Conservation (phyloP, 1,140 invertebrate species). For the Euwallacea similis region DNA sequence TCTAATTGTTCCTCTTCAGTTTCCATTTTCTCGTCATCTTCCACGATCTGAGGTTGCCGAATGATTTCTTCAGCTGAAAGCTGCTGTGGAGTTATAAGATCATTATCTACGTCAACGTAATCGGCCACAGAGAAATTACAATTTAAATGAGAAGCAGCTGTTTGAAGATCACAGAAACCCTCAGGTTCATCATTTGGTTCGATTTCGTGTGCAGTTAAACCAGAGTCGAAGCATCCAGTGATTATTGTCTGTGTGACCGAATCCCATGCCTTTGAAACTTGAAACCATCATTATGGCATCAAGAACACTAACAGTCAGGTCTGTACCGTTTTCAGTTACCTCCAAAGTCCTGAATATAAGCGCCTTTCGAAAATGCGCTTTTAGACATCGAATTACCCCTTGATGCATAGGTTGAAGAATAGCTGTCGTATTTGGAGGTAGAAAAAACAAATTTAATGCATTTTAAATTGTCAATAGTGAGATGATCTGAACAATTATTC, state of each 20-base stretch:
- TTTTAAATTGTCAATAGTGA: too few species aligned
- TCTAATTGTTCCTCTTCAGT: not conserved
- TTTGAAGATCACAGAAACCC: not conserved
- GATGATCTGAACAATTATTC: too few species aligned
- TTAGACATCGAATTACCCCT: not conserved
- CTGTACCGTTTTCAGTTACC: not conserved
- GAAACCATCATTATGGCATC: slow-evolving; percentile 3
- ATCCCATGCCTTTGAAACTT: slow-evolving; percentile 3
- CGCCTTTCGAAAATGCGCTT: not conserved
- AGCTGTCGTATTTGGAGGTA: not conserved
- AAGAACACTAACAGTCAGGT: slow-evolving; percentile 1
- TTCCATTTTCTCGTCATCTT: not conserved
- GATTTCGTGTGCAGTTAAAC: not conserved
- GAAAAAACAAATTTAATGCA: too few species aligned
- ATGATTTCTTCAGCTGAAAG: not conserved
- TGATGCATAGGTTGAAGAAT: not conserved
- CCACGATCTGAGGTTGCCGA: not conserved
- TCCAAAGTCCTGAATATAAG: not conserved
- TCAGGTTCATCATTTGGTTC: slow-evolving; percentile 3
- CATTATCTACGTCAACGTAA: not conserved
- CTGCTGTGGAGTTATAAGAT: not conserved
- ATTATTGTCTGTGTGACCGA: not conserved
- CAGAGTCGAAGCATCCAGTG: not conserved
- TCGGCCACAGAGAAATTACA: slow-evolving; percentile 1
- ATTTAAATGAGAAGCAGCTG: not conserved